Evolutionary conservation across 2,113 vertebrate genomes (phyloP), one percentile per base, ranked within the genome.

Genomic region (Sinocyclocheilus anophthalmus): DNA sequence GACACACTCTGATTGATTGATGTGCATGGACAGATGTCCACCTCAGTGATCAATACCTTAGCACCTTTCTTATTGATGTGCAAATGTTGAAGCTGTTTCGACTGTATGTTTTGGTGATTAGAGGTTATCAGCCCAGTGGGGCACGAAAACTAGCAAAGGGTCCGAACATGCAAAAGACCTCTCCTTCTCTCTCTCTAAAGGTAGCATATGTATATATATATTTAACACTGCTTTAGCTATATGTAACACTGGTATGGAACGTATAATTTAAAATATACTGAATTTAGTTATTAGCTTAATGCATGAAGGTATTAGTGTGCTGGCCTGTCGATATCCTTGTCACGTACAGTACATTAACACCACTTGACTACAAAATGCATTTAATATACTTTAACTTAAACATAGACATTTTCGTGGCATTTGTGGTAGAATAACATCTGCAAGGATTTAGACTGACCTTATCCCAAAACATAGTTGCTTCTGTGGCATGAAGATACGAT

Each of bases 31-130:
- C 69, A 50, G 26, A 82, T 69, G 42, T 11, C 0, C 24, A 39
- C 8, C 14, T 39, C 11, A 16, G 22, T 6, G 6, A 57, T 84
- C 33, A 24, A 55, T 39, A 4, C 26, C 26, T 30, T 73, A 18
- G 22, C 65, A 83, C 81, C 65, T 50, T 73, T 5, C 63, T 69
- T 50, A 30, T 5, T 81, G 37, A 69, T 83, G 11, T 75, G 82
- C 50, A 84, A 75, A 84, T 59, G 33, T 3, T 33, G 26, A 26
- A 55, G 24, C 63, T 26, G 39, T 67, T 33, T 37, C 18, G 5
- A 45, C 22, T 33, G 30, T 18, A 9, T 65, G 39, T 26, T 45
- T 65, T 42, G 59, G 57, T 63, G 78, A 65, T 65, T 65, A 65
- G 57, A 12, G 24, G 24, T 70, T 48, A 48, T 82, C 80, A 22